These are phyloP conservation scores for Megalops atlanticus DNA, from an alignment of 2,113 vertebrate species.

Conservation along the genomic window DNA sequence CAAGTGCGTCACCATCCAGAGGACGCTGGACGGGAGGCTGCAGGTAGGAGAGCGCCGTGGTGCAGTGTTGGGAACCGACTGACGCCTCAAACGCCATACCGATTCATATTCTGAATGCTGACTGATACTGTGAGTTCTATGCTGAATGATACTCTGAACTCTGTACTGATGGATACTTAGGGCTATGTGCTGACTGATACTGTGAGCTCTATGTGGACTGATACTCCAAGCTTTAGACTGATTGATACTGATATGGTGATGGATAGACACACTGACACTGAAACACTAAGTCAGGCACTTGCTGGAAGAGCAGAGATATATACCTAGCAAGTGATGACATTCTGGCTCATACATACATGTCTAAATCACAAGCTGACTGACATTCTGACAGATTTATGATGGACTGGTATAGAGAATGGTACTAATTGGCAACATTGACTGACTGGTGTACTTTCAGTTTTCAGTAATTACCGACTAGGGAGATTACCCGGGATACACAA, in stretches of 20 bases:
- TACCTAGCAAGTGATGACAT: not conserved
- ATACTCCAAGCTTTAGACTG: not conserved
- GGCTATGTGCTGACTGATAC: not conserved
- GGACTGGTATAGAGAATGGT: not conserved
- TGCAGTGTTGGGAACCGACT: not conserved
- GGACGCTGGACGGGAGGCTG: constrained; percentile 80
- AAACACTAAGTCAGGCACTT: not conserved
- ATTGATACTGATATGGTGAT: not conserved
- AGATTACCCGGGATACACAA: no score
- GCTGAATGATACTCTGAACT: not conserved
- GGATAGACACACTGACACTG: not conserved
- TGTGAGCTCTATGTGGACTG: not conserved
- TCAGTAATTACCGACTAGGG: no score
- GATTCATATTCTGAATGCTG: no score
- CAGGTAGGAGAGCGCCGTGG: constrained; percentile 64
- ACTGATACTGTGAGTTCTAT: not conserved
- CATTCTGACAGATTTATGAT: not conserved
- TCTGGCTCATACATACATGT: not conserved
- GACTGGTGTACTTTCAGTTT: not conserved
- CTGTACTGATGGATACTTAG: not conserved
- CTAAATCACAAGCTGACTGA: not conserved
- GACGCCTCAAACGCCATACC: no score
- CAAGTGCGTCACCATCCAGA: constrained; percentile 84
- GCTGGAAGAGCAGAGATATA: not conserved
- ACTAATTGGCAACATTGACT: not conserved